Evolutionary conservation across 64 coral and sea anemone species (phyloP).

Genomic region (Stichodactyla helianthus): DNA sequence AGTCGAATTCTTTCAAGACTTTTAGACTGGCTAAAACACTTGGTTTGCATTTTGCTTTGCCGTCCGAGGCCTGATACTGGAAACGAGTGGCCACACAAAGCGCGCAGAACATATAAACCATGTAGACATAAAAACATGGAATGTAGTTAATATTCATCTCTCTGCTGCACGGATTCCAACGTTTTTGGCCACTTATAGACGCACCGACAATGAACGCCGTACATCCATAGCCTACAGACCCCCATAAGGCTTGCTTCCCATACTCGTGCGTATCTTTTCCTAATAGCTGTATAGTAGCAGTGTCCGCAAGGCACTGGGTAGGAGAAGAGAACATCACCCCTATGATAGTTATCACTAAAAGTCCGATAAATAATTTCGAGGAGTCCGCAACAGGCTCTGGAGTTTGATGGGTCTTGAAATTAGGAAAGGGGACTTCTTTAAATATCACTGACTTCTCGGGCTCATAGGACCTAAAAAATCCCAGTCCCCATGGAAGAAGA

Average conservation of each 20-base stretch:
- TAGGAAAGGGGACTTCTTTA: conserved; percentile 66
- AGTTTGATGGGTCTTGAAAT: conserved; percentile 61
- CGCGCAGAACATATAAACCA: conserved; percentile 62
- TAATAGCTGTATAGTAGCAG: conserved; percentile 86
- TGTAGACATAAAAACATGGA: conserved; percentile 94
- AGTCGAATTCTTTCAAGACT: conserved; percentile 77
- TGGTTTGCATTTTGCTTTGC: conserved; percentile 50
- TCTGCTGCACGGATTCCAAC: conserved; percentile 76
- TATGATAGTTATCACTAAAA: conserved; percentile 68
- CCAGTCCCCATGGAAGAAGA: conserved; percentile 72
- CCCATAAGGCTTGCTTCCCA: conserved; percentile 95
- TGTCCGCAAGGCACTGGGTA: conserved; percentile 88
- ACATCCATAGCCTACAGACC: conserved; percentile 89
- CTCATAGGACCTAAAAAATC: conserved; percentile 68
- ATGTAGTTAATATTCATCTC: conserved; percentile 89
- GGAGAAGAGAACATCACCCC: conserved; percentile 91
- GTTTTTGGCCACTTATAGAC: conserved; percentile 71
- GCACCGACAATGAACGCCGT: conserved; percentile 87
- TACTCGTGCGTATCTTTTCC: conserved; percentile 91
- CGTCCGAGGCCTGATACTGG: conserved; percentile 47
- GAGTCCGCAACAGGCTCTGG: conserved; percentile 77
- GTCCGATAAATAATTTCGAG: conserved; percentile 67
- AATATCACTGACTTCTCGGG: conserved; percentile 57
- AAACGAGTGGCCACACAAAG: conserved; percentile 79
- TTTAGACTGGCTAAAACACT: conserved; percentile 62